These are phyloP conservation scores for Cordilura impudica DNA, from an alignment of 2,888 invertebrate species.

Conservation along the genomic window DNA sequence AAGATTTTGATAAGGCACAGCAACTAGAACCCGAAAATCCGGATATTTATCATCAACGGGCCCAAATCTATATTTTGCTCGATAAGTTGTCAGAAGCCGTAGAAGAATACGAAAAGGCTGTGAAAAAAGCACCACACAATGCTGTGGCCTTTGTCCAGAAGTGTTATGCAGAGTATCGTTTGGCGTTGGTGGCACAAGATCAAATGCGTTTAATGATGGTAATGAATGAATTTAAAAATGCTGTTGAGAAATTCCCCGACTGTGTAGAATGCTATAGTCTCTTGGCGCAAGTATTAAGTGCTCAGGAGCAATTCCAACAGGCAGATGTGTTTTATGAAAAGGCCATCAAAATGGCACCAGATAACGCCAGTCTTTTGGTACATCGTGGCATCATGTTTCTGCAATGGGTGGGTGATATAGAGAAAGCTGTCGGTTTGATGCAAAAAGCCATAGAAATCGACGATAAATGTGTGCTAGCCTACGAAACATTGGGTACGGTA, in stretches of 20 bases:
- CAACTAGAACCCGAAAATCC: conserved; percentile 87
- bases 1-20: conserved; percentile 88
- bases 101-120: conserved; percentile 89
- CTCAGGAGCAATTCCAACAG: conserved; percentile 89
- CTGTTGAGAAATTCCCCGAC: conserved; percentile 88
- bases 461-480: conserved; percentile 95
- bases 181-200: conserved; percentile 82
- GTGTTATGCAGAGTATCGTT: conserved; percentile 91
- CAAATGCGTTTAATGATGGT: conserved; percentile 82
- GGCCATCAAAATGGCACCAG: conserved; percentile 89
- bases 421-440: conserved; percentile 87
- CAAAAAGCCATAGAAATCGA: conserved; percentile 91
- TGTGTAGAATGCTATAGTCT: conserved; percentile 92
- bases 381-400: conserved; percentile 90
- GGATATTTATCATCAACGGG: conserved; percentile 95
- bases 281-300: conserved; percentile 93
- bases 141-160: conserved; percentile 93
- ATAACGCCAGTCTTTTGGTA: conserved; percentile 91
- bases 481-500: conserved; percentile 95
- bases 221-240: conserved; percentile 85
- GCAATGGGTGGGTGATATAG: conserved; percentile 91
- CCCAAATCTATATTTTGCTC: conserved; percentile 90
- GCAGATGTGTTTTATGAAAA: conserved; percentile 90
- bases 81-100: conserved; percentile 90
- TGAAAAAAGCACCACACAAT: conserved; percentile 89